Evolutionary conservation across 2,888 invertebrate genomes (phyloP), one percentile per base, ranked within the genome.

Genomic region (Lutraria lutraria): DNA sequence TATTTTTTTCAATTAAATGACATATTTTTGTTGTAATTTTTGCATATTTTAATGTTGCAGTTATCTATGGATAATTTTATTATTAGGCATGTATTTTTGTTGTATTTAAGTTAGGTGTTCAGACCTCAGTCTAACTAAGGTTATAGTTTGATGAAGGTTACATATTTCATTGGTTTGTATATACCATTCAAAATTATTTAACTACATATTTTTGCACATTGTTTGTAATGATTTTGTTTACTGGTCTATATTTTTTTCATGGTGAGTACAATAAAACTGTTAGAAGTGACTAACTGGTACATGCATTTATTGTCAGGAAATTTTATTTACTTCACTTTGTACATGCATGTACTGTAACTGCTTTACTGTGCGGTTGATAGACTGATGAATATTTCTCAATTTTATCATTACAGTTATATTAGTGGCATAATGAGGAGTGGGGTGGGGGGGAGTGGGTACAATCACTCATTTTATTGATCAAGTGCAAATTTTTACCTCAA

Each of bases 401-500:
- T 56, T 56, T 56, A 56, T 60, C 21, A 60, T 19, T 60, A 60
- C n/a, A n/a, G n/a, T 60, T 21, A 21, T 56, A 16, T 56, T 56
- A 3, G 21, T 15, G 56, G 3, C 15, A 4, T 15, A 19, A 56
- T 56, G 21, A 3, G n/a, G 25, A 13, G 25, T 25, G 25, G 25
- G n/a, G 63, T n/a, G n/a, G n/a, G 25, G 63, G 63, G 63, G 25
- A 15, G 21, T 21, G 63, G 63, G 0, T 56, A 2, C 2, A 56
- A 56, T 15, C 3, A 25, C 25, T 25, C 63, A 68, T 25, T 68
- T 63, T 13, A 25, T 68, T 68, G 25, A n/a, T 63, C 63, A 68
- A 68, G 60, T 68, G 63, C 63, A 68, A 68, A 68, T 68, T 25
- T 68, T 68, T 68, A 68, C 63, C 63, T 68, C 63, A 68, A 68